Conservation (phyloP, 2,888 invertebrate genomes). For the Troglohyphantes excavatus region DNA sequence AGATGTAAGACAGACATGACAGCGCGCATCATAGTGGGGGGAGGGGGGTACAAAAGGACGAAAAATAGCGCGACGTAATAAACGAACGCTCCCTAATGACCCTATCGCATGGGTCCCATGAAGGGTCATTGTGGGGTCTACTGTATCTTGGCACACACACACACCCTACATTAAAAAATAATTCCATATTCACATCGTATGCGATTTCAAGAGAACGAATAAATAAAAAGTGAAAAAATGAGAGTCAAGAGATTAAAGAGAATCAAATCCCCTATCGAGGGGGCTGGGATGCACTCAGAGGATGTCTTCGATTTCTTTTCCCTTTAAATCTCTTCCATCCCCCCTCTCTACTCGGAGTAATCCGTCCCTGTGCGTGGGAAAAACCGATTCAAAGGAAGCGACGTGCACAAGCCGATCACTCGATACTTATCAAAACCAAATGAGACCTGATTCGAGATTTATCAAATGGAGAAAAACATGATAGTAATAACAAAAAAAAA, state of each 20-base stretch:
- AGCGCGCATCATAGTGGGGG: too few relatives aligned
- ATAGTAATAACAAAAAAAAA: slow-evolving; percentile 38
- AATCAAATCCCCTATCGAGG: not conserved
- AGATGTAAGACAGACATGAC: too few relatives aligned
- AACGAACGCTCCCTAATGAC: too few relatives aligned
- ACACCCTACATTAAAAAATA: too few relatives aligned
- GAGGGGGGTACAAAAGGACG: too few relatives aligned
- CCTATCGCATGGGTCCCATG: too few relatives aligned
- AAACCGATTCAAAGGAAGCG: slow-evolving; percentile 67
- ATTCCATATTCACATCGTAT: not conserved
- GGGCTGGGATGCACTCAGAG: slow-evolving; percentile 5
- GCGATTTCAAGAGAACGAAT: not conserved
- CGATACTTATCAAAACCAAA: slow-evolving; percentile 72
- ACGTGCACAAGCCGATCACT: slow-evolving; percentile 59
- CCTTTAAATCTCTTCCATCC: slow-evolving; percentile 10
- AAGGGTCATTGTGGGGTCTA: too few relatives aligned
- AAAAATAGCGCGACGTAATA: too few relatives aligned
- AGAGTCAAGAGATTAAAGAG: not conserved
- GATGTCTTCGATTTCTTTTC: not conserved
- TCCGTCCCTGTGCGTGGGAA: slow-evolving; percentile 65
- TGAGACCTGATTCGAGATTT: slow-evolving; percentile 60
- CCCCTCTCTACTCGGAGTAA: slow-evolving; percentile 32
- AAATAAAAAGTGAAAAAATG: not conserved
- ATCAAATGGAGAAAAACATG: slow-evolving; percentile 42
- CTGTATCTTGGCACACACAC: too few relatives aligned